phyloP scores from a whole-genome alignment of 2,888 invertebrate species.

The Pammene fasciana region DNA sequence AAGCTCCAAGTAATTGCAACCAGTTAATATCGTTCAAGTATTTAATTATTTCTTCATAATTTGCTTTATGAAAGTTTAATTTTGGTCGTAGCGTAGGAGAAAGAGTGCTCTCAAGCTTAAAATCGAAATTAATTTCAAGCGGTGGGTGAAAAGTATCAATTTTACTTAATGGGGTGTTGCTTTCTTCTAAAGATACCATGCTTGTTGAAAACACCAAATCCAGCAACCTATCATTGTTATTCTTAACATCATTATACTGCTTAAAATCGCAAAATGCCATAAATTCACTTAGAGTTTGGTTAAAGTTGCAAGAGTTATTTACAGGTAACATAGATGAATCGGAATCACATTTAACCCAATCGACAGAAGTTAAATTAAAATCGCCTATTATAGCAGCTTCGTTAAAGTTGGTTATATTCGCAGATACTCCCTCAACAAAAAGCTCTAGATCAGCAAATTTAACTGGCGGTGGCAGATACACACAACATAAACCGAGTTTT shows the following conservation, averaged over 20 bases:
- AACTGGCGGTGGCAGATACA: not conserved
- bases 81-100: not conserved
- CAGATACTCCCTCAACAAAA: not conserved
- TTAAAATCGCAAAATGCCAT: not conserved
- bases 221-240: not conserved
- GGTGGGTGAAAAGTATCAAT: not conserved
- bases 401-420: not conserved
- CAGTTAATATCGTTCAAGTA: not conserved
- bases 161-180: not conserved
- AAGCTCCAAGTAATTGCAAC: not conserved
- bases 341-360: not conserved
- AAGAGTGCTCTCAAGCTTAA: not conserved
- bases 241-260: not conserved
- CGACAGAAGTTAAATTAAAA: not conserved
- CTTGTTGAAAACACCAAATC: not conserved
- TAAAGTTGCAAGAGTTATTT: not conserved
- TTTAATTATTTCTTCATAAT: not conserved
- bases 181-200: not conserved
- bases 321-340: not conserved
- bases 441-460: not conserved
- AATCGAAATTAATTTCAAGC: not conserved
- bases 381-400: not conserved
- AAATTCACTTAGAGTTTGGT: not conserved
- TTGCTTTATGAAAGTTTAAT: not conserved
- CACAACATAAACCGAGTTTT: not conserved